A percentile compares a stretch with the other conserved stretches of the same genome.
phyloP scores from a whole-genome alignment of 2,797 vertebrate genomes.

The Alectoris magna region DNA sequence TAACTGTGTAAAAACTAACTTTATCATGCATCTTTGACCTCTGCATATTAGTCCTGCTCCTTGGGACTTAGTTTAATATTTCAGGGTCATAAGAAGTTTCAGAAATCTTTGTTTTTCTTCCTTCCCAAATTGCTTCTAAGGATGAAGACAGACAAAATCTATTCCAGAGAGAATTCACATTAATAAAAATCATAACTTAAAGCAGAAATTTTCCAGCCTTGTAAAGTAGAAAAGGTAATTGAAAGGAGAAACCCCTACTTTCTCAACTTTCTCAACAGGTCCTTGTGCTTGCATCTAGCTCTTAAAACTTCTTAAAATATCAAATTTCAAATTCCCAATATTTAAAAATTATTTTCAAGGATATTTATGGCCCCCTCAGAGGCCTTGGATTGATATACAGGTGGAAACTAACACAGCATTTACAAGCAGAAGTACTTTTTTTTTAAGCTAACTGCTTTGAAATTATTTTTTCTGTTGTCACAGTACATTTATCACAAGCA shows the following conservation, averaged over 20 bases:
- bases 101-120: conserved; percentile 38
- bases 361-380: background rate
- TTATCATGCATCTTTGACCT: conserved; percentile 41
- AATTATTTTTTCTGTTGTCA: conserved; percentile 26
- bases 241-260: conserved; percentile 10
- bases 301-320: conserved; percentile 45
- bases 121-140: background rate
- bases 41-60: conserved; percentile 41
- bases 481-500: background rate
- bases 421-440: background rate
- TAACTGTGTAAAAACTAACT: conserved; percentile 15
- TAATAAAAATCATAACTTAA: conserved; percentile 41
- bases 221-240: conserved; percentile 31
- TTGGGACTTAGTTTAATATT: conserved; percentile 34
- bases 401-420: conserved; percentile 37
- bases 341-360: conserved; percentile 36
- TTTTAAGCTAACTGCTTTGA: conserved; percentile 14
- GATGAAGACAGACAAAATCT: conserved; percentile 5
- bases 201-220: background rate
- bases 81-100: conserved; percentile 34
- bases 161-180: background rate
- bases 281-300: conserved; percentile 5
- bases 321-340: conserved; percentile 30
- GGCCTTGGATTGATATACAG: background rate
- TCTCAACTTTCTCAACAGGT: conserved; percentile 29